phyloP scores from a whole-genome alignment of 2,113 vertebrate genomes.

The Enhydra lutris region DNA sequence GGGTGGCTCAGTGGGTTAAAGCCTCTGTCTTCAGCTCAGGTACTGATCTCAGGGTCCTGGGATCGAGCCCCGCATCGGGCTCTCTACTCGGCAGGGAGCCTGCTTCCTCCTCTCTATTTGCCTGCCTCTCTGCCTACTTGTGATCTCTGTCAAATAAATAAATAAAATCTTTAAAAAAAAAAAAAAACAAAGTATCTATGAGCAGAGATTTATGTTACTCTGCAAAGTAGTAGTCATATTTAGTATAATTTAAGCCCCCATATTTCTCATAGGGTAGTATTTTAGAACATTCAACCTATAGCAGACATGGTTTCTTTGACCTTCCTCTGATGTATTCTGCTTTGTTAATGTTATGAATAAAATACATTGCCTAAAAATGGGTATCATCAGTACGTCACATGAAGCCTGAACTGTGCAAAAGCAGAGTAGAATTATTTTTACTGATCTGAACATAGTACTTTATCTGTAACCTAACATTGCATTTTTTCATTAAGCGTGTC shows the following conservation, averaged over 20 bases:
- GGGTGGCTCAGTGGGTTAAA: too few relatives aligned
- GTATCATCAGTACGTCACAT: neutral
- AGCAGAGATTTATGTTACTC: neutral
- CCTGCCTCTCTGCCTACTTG: too few relatives aligned
- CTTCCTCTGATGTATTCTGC: neutral
- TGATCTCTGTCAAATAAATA: too few relatives aligned
- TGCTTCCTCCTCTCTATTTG: too few relatives aligned
- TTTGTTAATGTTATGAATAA: constrained; percentile 42
- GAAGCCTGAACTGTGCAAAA: neutral
- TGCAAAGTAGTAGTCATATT: neutral
- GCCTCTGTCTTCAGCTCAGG: too few relatives aligned
- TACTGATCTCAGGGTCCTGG: too few relatives aligned
- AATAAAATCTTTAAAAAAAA: too few relatives aligned
- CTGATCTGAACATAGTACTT: neutral
- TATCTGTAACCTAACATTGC: neutral
- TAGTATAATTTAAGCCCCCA: neutral
- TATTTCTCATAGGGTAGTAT: neutral
- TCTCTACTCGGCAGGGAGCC: too few relatives aligned
- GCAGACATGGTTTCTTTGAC: neutral
- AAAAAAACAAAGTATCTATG: neutral
- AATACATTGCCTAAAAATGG: neutral
- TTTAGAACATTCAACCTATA: neutral
- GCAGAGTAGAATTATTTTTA: constrained; percentile 20
- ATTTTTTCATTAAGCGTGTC: neutral
- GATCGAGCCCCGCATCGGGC: too few relatives aligned